Conservation (phyloP, 2,113 vertebrate species). For the Cygnus atratus region DNA sequence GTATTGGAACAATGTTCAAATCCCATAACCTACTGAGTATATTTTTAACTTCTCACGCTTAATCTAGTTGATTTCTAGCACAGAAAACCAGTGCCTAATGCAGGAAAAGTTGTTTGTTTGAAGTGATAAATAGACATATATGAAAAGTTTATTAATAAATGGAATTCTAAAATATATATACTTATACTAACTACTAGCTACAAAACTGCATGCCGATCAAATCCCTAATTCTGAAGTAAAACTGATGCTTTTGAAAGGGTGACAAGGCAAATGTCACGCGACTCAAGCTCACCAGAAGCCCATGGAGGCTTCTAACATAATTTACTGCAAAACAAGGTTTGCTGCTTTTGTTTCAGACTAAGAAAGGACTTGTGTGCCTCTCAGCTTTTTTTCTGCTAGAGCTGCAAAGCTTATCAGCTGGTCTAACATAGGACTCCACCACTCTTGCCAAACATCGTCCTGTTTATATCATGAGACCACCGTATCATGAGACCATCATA, state of each 20-base stretch:
- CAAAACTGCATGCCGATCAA: neutral
- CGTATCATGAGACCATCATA: conserved; percentile 49
- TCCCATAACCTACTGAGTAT: neutral
- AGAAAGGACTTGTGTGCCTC: conserved; percentile 23
- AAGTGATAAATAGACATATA: neutral
- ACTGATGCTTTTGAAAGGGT: neutral
- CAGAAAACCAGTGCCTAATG: neutral
- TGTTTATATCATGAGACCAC: conserved; percentile 38
- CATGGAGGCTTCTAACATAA: neutral
- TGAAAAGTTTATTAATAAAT: neutral
- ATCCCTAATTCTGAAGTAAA: neutral
- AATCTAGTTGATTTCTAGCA: neutral
- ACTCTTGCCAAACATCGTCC: conserved; percentile 48
- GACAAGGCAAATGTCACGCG: neutral
- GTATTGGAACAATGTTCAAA: neutral
- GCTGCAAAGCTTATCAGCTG: conserved; percentile 29
- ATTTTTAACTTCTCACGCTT: neutral
- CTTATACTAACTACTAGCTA: neutral
- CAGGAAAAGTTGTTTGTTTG: neutral
- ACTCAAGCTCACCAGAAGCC: neutral
- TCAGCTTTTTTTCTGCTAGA: conserved; percentile 28
- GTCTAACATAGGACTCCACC: conserved; percentile 3
- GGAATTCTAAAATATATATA: neutral
- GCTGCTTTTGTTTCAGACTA: neutral
- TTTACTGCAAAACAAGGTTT: neutral